These are phyloP conservation scores for Cydia splendana DNA, from an alignment of 1,140 invertebrate genomes.

Conservation along the genomic window DNA sequence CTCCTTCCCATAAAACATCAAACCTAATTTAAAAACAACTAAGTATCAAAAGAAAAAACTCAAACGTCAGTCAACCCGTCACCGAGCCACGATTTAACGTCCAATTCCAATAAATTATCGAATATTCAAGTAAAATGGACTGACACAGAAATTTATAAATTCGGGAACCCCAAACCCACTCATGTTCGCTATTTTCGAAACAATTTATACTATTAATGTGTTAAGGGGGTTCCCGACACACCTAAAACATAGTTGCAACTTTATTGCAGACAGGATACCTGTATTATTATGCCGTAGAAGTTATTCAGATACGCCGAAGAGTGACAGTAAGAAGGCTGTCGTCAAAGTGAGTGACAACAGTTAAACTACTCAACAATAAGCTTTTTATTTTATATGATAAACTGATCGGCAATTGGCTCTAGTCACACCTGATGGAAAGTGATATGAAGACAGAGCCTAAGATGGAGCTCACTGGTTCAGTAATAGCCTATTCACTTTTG, in stretches of 20 bases:
- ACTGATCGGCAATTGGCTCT: too few species aligned
- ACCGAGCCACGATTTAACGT: not conserved
- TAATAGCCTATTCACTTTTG: too few species aligned
- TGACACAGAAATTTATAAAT: not conserved
- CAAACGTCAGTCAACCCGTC: not conserved
- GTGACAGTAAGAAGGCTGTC: conserved; percentile 35
- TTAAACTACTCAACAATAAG: too few species aligned
- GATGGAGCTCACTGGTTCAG: too few species aligned
- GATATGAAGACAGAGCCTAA: too few species aligned
- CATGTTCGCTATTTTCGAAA: conserved; percentile 27
- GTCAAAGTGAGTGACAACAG: not conserved
- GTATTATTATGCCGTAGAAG: conserved; percentile 31
- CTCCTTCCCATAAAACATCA: not conserved
- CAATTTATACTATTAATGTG: conserved; percentile 37
- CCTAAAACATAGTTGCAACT: not conserved
- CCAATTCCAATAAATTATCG: not conserved
- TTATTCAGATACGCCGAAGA: conserved; percentile 57
- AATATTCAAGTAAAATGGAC: conserved; percentile 3
- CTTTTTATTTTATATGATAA: too few species aligned
- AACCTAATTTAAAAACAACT: not conserved
- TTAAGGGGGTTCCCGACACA: conserved; percentile 35
- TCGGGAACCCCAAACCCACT: not conserved
- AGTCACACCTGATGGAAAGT: too few species aligned
- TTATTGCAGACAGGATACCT: not conserved
- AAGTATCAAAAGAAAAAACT: not conserved